phyloP scores from a whole-genome alignment of 2,888 invertebrate species.

The Pogonocherus hispidulus region DNA sequence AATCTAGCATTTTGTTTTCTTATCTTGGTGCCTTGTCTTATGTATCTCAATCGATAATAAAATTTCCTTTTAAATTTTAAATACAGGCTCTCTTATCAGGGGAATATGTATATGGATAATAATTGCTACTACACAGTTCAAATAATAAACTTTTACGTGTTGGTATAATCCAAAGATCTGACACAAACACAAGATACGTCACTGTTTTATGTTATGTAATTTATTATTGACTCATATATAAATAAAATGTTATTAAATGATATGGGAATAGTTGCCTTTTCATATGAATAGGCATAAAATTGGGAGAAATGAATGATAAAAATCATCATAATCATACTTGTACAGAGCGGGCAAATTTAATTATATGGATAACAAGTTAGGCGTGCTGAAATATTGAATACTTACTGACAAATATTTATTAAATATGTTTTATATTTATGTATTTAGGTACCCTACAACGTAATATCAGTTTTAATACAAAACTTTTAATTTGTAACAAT shows the following conservation, averaged over 20 bases:
- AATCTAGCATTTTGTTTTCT: too few species aligned
- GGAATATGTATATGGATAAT: neutral
- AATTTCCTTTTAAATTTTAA: conserved; percentile 23
- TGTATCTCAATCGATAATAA: neutral
- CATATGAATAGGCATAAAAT: neutral
- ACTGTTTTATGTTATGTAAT: conserved; percentile 16
- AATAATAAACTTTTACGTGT: neutral
- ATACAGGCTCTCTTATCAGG: neutral
- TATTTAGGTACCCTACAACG: too few species aligned
- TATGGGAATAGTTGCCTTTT: neutral
- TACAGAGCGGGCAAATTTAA: too few species aligned
- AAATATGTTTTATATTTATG: too few species aligned
- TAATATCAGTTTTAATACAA: too few species aligned
- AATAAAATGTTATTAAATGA: neutral
- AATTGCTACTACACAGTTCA: neutral
- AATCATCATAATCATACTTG: too few species aligned
- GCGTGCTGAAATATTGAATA: too few species aligned
- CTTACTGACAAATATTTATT: too few species aligned
- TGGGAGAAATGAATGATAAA: too few species aligned
- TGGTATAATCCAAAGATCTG: conserved; percentile 3
- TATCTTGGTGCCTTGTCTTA: too few species aligned
- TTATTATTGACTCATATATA: neutral
- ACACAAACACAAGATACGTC: conserved; percentile 10
- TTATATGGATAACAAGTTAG: too few species aligned
- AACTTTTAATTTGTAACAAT: too few species aligned